phyloP scores from a whole-genome alignment of 1,140 invertebrate genomes.

The Thaumetopoea pityocampa region DNA sequence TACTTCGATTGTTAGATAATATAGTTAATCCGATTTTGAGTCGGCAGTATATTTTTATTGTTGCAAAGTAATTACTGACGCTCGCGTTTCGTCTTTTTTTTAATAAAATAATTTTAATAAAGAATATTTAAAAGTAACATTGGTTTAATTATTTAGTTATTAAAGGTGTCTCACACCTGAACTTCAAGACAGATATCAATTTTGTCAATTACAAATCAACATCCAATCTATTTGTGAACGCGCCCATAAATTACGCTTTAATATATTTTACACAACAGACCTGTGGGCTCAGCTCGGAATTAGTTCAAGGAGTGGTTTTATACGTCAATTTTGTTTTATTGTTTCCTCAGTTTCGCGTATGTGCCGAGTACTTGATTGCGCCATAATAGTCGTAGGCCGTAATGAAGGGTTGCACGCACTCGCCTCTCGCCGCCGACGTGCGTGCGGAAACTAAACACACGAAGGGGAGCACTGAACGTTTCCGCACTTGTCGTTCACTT shows the following conservation, averaged over 20 bases:
- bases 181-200: no score
- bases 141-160: no score
- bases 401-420: constrained; percentile 67
- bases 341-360: constrained; percentile 62
- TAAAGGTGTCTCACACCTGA: no score
- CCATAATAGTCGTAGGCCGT: constrained; percentile 58
- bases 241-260: constrained; percentile 31
- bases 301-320: constrained; percentile 53
- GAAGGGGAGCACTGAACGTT: constrained; percentile 47
- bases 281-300: constrained; percentile 34
- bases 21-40: constrained; percentile 14
- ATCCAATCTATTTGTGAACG: constrained; percentile 18
- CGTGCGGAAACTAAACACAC: constrained; percentile 55
- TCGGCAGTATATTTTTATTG: constrained; percentile 3
- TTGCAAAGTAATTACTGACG: no score
- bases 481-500: constrained; percentile 58
- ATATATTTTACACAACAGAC: constrained; percentile 42
- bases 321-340: constrained; percentile 63
- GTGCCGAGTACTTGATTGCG: constrained; percentile 64
- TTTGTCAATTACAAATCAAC: constrained; percentile 14
- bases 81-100: no score
- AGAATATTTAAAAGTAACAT: not conserved
- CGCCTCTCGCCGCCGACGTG: constrained; percentile 35
- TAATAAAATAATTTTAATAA: no score
- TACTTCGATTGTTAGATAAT: constrained; percentile 33